A percentile compares a stretch with the other conserved stretches of the same genome.
Conservation (phyloP, 2,888 invertebrate genomes). For the Acronicta alni region DNA sequence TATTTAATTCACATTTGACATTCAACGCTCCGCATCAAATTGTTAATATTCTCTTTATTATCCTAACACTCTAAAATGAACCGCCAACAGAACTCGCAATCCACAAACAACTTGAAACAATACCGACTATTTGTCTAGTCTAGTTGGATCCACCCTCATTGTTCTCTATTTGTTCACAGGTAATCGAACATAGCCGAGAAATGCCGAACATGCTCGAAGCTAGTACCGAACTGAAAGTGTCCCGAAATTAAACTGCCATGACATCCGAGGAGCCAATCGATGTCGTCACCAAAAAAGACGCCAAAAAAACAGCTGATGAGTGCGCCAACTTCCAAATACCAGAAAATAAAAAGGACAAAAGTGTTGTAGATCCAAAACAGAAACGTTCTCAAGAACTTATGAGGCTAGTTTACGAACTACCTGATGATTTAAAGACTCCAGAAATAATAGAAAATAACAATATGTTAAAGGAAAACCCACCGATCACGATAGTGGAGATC, state of each 20-base stretch:
- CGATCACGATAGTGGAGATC: constrained; percentile 83
- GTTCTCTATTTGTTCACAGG: constrained; percentile 48
- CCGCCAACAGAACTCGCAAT: constrained; percentile 21
- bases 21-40: neutral
- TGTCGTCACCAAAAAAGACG: constrained; percentile 77
- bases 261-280: constrained; percentile 85
- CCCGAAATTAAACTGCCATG: constrained; percentile 74
- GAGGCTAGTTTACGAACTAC: constrained; percentile 85
- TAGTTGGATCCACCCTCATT: constrained; percentile 34
- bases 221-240: constrained; percentile 52
- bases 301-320: constrained; percentile 76
- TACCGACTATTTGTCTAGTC: constrained; percentile 31
- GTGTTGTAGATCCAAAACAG: constrained; percentile 66
- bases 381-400: constrained; percentile 80
- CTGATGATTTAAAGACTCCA: constrained; percentile 75
- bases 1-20: constrained; percentile 5
- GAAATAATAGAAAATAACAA: constrained; percentile 78
- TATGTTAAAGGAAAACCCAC: constrained; percentile 85
- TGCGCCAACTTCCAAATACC: constrained; percentile 73
- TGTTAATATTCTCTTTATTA: constrained; percentile 15
- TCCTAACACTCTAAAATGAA: constrained; percentile 18
- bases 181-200: constrained; percentile 61
- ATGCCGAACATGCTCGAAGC: constrained; percentile 67
- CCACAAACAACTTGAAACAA: constrained; percentile 46
- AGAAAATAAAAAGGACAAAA: constrained; percentile 71